Percentiles rank a stretch among this genome's conserved stretches.
Evolutionary conservation across 92 coral and sea anemone genomes (phyloP).

Genomic region (Montipora capitata): DNA sequence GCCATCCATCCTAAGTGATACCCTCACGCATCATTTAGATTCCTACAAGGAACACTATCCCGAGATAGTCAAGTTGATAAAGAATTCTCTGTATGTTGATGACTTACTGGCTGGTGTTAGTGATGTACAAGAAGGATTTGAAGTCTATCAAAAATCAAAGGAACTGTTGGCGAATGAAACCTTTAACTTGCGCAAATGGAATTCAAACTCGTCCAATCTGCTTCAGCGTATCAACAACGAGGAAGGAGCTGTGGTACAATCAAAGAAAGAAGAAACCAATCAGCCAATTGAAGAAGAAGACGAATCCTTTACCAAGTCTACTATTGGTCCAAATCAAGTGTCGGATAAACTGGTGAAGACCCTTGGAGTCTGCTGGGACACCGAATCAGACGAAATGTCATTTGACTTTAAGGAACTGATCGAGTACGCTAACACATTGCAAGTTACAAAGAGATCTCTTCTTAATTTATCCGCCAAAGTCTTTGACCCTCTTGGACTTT

Average conservation of each 20-base stretch:
- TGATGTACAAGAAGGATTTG: slow-evolving; percentile 12
- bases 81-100: slow-evolving; percentile 6
- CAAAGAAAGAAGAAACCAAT: background rate
- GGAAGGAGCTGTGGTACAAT: slow-evolving; percentile 11
- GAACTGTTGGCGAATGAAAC: slow-evolving; percentile 15
- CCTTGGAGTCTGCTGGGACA: slow-evolving; percentile 42
- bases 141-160: background rate
- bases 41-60: background rate
- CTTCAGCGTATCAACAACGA: slow-evolving; percentile 3
- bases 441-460: slow-evolving; percentile 82
- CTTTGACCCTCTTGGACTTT: slow-evolving; percentile 82
- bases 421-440: slow-evolving; percentile 47
- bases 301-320: slow-evolving; percentile 32
- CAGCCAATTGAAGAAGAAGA: slow-evolving; percentile 21
- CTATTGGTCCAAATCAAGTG: slow-evolving; percentile 31
- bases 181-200: slow-evolving; percentile 15
- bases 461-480: slow-evolving; percentile 78
- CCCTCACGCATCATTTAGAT: background rate
- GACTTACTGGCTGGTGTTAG: background rate
- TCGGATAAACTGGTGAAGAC: slow-evolving; percentile 20
- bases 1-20: slow-evolving; percentile 50
- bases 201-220: background rate
- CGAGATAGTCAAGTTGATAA: background rate
- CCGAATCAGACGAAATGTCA: slow-evolving; percentile 53
- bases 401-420: slow-evolving; percentile 61